A percentile compares a stretch with the other conserved stretches of the same genome.
Evolutionary conservation across 2,888 invertebrate species (phyloP).

Genomic region (Ctenicera cuprea): DNA sequence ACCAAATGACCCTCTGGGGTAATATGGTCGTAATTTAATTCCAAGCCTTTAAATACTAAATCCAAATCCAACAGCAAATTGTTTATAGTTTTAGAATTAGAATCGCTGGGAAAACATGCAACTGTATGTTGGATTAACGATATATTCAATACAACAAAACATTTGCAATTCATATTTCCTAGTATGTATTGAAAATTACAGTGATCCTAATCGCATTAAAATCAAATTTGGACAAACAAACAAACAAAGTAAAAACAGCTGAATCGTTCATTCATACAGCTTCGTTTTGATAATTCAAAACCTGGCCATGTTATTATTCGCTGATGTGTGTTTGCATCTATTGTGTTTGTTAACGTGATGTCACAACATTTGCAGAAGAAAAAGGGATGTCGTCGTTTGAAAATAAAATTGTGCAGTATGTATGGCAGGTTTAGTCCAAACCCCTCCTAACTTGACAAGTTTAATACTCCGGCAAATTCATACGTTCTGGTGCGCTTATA

Average conservation of each 20-base stretch:
- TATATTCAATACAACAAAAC: too few species aligned
- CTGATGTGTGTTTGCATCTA: slow-evolving; percentile 13
- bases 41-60: neutral
- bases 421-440: neutral
- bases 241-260: neutral
- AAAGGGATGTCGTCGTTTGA: slow-evolving; percentile 6
- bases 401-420: neutral
- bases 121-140: too few species aligned
- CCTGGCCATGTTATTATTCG: neutral
- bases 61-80: too few species aligned
- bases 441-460: neutral
- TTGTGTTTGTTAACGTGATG: slow-evolving; percentile 14
- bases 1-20: neutral
- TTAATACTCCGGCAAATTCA: slow-evolving; percentile 5
- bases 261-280: slow-evolving; percentile 10
- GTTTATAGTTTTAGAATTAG: too few species aligned
- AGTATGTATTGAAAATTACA: neutral
- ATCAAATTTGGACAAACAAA: neutral
- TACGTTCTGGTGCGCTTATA: neutral
- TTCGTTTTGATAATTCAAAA: slow-evolving; percentile 9
- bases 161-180: too few species aligned
- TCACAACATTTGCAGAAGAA: slow-evolving; percentile 4
- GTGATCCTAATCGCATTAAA: neutral
- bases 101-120: too few species aligned
- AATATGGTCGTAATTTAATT: neutral